These are phyloP conservation scores for Danaus plexippus DNA, from an alignment of 1,140 invertebrate species.

Conservation along the genomic window DNA sequence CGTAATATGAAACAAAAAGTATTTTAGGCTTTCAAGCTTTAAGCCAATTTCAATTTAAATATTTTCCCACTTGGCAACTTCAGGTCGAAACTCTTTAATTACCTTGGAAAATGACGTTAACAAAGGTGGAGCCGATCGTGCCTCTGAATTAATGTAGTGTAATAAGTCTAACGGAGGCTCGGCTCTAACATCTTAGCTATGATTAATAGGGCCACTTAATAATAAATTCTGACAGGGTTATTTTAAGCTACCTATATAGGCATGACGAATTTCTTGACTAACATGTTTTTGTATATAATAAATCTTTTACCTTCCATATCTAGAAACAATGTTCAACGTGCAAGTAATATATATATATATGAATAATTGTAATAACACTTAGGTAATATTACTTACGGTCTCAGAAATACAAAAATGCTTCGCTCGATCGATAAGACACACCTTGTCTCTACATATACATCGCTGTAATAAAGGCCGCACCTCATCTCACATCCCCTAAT, in stretches of 20 bases:
- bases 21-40: slow-evolving; percentile 2
- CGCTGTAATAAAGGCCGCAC: slow-evolving; percentile 9
- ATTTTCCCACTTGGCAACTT: slow-evolving; percentile 11
- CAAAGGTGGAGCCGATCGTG: slow-evolving; percentile 38
- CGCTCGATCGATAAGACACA: too few relatives aligned
- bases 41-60: slow-evolving; percentile 9
- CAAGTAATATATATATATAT: too few relatives aligned
- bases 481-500: slow-evolving; percentile 4
- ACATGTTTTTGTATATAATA: too few relatives aligned
- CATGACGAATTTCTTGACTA: background rate
- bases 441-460: slow-evolving; percentile 1
- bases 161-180: slow-evolving; percentile 32
- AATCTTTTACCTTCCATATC: too few relatives aligned
- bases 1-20: slow-evolving; percentile 9
- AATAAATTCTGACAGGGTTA: slow-evolving; percentile 10
- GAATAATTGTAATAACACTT: too few relatives aligned
- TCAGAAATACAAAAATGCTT: too few relatives aligned
- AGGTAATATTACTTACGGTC: too few relatives aligned
- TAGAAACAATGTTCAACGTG: too few relatives aligned
- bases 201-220: slow-evolving; percentile 23
- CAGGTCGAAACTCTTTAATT: slow-evolving; percentile 29
- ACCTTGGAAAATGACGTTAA: slow-evolving; percentile 37
- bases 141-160: slow-evolving; percentile 43
- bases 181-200: slow-evolving; percentile 24
- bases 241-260: background rate